Percentiles rank a stretch among this genome's conserved stretches.
Evolutionary conservation across 1,140 invertebrate species (phyloP).

Genomic region (Bombus huntii): DNA sequence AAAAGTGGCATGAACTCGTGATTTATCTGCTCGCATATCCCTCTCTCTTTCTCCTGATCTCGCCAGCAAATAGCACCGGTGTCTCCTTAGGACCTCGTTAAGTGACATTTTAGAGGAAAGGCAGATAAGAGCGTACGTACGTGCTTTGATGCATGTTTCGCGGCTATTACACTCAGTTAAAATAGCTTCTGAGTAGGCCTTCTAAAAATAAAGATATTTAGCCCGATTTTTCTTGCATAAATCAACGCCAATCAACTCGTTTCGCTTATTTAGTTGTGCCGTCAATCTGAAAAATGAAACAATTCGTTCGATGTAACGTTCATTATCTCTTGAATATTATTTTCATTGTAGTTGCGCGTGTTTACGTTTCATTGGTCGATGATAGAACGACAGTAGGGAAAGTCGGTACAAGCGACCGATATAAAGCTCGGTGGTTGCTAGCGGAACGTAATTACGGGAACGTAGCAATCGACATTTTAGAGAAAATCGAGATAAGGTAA

Average conservation of each 20-base stretch:
- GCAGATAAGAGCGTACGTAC: slow-evolving; percentile 7
- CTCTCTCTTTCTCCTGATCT: slow-evolving; percentile 39
- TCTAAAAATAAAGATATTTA: background rate
- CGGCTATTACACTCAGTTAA: slow-evolving; percentile 8
- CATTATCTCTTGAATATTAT: background rate
- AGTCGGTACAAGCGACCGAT: background rate
- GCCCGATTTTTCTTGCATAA: background rate
- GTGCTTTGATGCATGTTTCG: slow-evolving; percentile 25
- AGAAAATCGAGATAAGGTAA: slow-evolving; percentile 33
- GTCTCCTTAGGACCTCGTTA: background rate
- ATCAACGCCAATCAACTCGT: too few relatives aligned
- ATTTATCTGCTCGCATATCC: slow-evolving; percentile 65
- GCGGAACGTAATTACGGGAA: slow-evolving; percentile 13
- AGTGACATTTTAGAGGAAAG: slow-evolving; percentile 26
- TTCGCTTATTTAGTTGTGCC: too few relatives aligned
- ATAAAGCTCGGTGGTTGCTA: background rate
- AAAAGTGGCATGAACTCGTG: slow-evolving; percentile 54
- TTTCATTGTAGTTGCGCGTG: background rate
- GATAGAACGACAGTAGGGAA: background rate
- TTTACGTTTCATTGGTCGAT: background rate
- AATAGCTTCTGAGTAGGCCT: background rate
- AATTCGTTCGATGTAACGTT: background rate
- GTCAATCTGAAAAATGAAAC: background rate
- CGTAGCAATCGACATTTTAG: slow-evolving; percentile 18
- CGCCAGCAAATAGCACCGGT: slow-evolving; percentile 46